These are phyloP conservation scores for Mactra quadrangularis DNA, from an alignment of 1,140 invertebrate genomes.

Conservation along the genomic window DNA sequence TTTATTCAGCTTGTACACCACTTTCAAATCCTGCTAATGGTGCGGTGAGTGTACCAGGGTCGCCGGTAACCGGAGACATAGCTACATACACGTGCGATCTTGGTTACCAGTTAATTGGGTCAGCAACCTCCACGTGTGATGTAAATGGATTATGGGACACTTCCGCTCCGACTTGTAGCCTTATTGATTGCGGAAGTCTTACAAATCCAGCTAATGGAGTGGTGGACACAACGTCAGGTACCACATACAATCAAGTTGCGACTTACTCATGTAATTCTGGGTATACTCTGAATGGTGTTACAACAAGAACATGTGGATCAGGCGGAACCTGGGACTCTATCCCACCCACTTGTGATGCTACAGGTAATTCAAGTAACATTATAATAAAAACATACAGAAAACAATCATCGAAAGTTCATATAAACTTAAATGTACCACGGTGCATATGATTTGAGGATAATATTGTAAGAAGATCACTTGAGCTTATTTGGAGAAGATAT, in stretches of 20 bases:
- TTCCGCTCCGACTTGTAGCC: slow-evolving; percentile 6
- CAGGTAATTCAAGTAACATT: no score
- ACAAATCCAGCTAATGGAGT: slow-evolving; percentile 25
- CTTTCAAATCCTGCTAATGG: slow-evolving; percentile 3
- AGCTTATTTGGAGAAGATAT: no score
- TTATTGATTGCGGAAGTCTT: background rate
- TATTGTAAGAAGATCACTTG: no score
- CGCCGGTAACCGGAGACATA: background rate
- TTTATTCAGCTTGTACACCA: background rate
- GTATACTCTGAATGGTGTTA: background rate
- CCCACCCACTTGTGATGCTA: no score
- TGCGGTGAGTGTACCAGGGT: background rate
- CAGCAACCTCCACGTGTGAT: background rate
- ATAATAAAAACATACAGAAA: no score
- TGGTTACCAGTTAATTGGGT: background rate
- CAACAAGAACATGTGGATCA: background rate
- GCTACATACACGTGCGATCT: slow-evolving; percentile 6
- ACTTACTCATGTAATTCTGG: slow-evolving; percentile 21
- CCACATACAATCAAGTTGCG: background rate
- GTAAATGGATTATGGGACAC: background rate
- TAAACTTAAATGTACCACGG: no score
- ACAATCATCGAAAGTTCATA: no score
- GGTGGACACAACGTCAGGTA: background rate
- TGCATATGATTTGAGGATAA: no score
- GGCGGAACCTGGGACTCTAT: background rate